A percentile compares a stretch with the other conserved stretches of the same genome.
Conservation (phyloP, 2,797 vertebrate genomes). For the Halcyon smyrnensis region DNA sequence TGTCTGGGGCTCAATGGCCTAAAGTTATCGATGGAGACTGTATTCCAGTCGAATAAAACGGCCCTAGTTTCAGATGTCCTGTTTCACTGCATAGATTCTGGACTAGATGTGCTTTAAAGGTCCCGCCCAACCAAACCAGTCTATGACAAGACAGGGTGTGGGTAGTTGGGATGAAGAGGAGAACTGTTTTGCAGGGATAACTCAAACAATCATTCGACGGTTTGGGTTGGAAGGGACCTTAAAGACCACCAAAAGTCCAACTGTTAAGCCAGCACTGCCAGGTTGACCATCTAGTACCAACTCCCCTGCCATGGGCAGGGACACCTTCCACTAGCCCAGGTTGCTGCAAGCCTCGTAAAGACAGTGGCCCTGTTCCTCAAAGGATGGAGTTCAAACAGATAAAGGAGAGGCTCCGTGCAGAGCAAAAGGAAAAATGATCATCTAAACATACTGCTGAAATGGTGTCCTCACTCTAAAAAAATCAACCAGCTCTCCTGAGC, state of each 20-base stretch:
- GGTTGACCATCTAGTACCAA: not conserved
- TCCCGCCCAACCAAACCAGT: not conserved
- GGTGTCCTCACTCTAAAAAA: not conserved
- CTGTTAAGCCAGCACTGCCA: no score
- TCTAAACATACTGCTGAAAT: fast-evolving
- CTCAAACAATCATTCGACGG: no score
- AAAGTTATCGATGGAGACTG: fast-evolving
- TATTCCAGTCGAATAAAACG: not conserved
- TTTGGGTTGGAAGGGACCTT: not conserved
- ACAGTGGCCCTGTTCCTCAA: fast-evolving
- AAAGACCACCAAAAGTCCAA: no score
- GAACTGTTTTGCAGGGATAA: not conserved
- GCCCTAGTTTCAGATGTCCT: no score
- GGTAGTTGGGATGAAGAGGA: not conserved
- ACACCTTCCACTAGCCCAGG: not conserved
- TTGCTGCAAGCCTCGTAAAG: not conserved
- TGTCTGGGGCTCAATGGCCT: not conserved
- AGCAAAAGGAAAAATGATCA: not conserved
- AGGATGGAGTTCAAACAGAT: fast-evolving
- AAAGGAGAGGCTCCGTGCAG: not conserved
- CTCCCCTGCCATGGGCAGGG: not conserved
- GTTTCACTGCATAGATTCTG: no score
- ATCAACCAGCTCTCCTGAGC: fast-evolving
- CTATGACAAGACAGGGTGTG: not conserved
- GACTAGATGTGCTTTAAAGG: not conserved